A percentile compares a stretch with the other conserved stretches of the same genome.
These are phyloP conservation scores for Brachypterus glaber DNA, from an alignment of 2,888 invertebrate genomes.

Conservation along the genomic window DNA sequence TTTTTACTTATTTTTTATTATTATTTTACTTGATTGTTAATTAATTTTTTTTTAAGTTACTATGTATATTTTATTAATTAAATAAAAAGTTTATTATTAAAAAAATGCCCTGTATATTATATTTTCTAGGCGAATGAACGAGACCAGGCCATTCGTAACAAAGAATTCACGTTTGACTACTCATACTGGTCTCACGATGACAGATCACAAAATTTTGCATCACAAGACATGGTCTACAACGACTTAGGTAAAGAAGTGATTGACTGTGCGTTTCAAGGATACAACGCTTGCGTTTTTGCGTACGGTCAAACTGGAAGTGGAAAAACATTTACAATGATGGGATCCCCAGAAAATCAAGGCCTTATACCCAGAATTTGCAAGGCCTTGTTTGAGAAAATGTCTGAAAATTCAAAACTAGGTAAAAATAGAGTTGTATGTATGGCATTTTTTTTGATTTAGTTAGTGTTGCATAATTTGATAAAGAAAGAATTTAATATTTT, in stretches of 20 bases:
- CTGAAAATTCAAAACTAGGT: slow-evolving; percentile 67
- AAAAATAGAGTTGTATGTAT: too few species aligned
- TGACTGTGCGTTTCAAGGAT: slow-evolving; percentile 72
- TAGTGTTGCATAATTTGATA: too few species aligned
- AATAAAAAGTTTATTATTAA: too few species aligned
- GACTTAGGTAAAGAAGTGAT: slow-evolving; percentile 71
- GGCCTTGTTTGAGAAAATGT: slow-evolving; percentile 71
- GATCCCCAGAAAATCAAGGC: slow-evolving; percentile 68
- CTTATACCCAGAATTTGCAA: slow-evolving; percentile 80
- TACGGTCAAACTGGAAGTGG: slow-evolving; percentile 89
- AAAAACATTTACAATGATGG: slow-evolving; percentile 91
- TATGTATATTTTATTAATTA: too few species aligned
- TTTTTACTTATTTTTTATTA: too few species aligned
- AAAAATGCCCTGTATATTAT: slow-evolving; percentile 3
- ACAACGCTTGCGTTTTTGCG: slow-evolving; percentile 86
- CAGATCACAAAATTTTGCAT: slow-evolving; percentile 60
- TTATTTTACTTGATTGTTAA: slow-evolving; percentile 1
- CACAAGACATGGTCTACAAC: slow-evolving; percentile 72
- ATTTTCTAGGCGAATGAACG: slow-evolving; percentile 34
- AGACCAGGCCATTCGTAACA: slow-evolving; percentile 46
- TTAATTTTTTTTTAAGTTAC: slow-evolving; percentile 4
- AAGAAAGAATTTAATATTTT: too few species aligned
- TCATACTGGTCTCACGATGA: slow-evolving; percentile 79
- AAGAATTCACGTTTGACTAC: slow-evolving; percentile 84
- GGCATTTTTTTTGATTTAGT: too few species aligned